Base-by-base conservation (phyloP, 2,888 invertebrate genomes). In the Urechis unicinctus region DNA sequence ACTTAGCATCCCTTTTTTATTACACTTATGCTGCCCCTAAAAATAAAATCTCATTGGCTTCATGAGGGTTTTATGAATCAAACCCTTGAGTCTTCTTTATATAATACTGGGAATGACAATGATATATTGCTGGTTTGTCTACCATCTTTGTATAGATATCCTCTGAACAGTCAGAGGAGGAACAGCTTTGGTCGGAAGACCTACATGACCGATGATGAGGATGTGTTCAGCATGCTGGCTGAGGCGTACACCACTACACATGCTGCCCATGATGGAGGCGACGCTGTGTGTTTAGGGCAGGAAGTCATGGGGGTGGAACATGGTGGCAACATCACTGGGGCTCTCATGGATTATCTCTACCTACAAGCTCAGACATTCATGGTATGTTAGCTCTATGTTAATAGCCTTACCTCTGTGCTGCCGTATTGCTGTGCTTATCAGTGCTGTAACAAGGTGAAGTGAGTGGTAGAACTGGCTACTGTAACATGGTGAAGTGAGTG, bases 321-420 rank as follows among this genome's bases (percentile, higher is more conserved):
- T 56, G 73, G 73, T 1, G 68, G 69, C 4, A 66, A 74, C 52
- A 60, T 65, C 29, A 62, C 61, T 6, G 61, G 66, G 6, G 61
- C 71, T 3, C 50, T 75, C 44, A 66, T 73, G 53, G 75, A 75
- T 61, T 68, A 68, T 49, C 64, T 73, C 28, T 76, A 72, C 56
- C 57, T 60, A 47, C 63, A 64, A 50, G 65, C 69, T 50, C 62
- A 65, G 45, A 63, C 68, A 13, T 62, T 68, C 22, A 71, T 71
- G 75, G 75, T 74, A 58, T 50, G 66, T 58, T 29, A 21, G 24
- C 13, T n/a, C 3, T 41, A n/a, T 29, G 48, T 21, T 1, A 24
- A n/a, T 28, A 17, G 6, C 1, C 26, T 13, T 42, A 21, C 13
- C 51, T n/a, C 51, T 31, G 3, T 30, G 42, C 22, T 55, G 6